A percentile compares a stretch with the other conserved stretches of the same genome.
These are phyloP conservation scores for Dusona sp. DNA, from an alignment of 2,888 invertebrate genomes.

Conservation along the genomic window DNA sequence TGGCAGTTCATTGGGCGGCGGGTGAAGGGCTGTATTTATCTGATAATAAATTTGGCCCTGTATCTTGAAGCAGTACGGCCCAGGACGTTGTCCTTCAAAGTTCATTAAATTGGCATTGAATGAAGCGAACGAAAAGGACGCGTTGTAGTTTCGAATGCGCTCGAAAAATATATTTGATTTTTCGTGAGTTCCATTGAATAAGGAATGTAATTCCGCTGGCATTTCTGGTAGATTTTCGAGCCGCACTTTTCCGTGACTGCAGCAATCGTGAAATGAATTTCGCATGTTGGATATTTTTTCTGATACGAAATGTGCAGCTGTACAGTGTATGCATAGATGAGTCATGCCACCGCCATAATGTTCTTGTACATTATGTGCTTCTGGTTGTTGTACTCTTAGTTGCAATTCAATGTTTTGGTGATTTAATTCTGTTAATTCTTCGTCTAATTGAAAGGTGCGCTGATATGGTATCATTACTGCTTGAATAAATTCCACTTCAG, in stretches of 20 bases:
- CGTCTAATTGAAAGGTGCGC: background rate
- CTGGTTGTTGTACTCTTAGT: conserved; percentile 4
- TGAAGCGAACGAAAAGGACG: conserved; percentile 63
- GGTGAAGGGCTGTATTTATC: conserved; percentile 62
- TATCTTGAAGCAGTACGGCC: no score
- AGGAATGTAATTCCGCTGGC: conserved; percentile 32
- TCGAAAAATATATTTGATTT: conserved; percentile 54
- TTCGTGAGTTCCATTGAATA: conserved; percentile 55
- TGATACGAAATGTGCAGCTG: conserved; percentile 52
- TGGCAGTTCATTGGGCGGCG: conserved; percentile 44
- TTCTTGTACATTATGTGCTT: conserved; percentile 22
- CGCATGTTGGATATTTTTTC: conserved; percentile 54
- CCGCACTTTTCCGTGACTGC: conserved; percentile 48
- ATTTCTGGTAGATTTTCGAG: conserved; percentile 46
- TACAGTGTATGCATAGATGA: conserved; percentile 45
- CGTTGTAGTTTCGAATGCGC: conserved; percentile 58
- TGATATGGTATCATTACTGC: background rate
- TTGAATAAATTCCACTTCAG: conserved; percentile 9
- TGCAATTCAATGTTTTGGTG: conserved; percentile 4
- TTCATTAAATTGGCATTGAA: conserved; percentile 68
- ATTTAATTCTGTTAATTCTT: background rate
- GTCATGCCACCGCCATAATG: conserved; percentile 59
- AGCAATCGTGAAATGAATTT: conserved; percentile 65
- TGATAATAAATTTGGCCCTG: no score
- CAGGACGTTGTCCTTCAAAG: conserved; percentile 52